Base-by-base conservation (phyloP, 2,113 vertebrate species). In the Octodon degus region DNA sequence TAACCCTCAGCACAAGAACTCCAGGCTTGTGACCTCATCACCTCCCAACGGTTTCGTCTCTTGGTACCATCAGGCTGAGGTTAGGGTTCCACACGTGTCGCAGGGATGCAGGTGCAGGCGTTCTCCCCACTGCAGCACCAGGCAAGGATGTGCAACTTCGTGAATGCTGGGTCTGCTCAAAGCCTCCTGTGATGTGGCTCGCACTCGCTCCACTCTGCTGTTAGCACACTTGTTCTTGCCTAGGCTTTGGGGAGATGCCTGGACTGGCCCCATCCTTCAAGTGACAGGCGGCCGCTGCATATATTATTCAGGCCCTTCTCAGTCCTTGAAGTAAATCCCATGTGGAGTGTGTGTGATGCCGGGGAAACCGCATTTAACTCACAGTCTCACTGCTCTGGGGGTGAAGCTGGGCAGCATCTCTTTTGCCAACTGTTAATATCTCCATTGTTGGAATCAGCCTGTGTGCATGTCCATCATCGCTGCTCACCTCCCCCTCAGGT, bases 131-230 rank as follows among this genome's bases (percentile, higher is more conserved):
- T 8, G 16, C 43, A 7, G 14, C 16, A 7, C 25, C 4, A 6
- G 2, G 4, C 0, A 3, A 50, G 34, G 25, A 4, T 0, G 5
- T 27, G 5, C 34, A 34, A 32, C 7, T 43, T 24, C 16, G 0
- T 19, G 40, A 27, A 24, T 3, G 25, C 19, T 16, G 20, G 12
- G 3, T 65, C 74, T 34, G 0, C 24, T 58, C 40, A 47, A 40
- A 20, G 43, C 27, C 47, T 74, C 24, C 68, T 34, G 4, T 32
- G 83, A 4, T 12, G 37, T 6, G 13, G 91, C 27, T 91, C 70
- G 2, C 24, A 34, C 27, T 70, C 2, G 2, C 50, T n/a, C 7
- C 7, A 27, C 63, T 74, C 53, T 72, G 70, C 6, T 30, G 0
- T 10, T 37, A 68, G 50, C 9, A 62, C 22, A 22, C 37, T 47